Evolutionary conservation across 2,113 vertebrate species (phyloP), one percentile per base, ranked within the genome.

Genomic region (Helogale parvula): DNA sequence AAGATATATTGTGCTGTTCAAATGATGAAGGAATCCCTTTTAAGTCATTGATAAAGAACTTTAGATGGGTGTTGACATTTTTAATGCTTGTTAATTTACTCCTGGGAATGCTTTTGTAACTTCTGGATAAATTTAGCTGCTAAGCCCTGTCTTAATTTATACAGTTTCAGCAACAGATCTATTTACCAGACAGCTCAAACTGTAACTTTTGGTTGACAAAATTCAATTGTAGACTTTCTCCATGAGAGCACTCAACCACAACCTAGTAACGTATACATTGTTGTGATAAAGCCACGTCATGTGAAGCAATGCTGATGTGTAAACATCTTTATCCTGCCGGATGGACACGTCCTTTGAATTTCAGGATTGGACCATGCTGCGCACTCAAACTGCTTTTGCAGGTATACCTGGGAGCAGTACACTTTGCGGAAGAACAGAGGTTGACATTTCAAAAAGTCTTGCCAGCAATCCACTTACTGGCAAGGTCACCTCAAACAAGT

Each of bases 21-120:
- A 93, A 86, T 85, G 66, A 93, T 60, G 41, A n/a, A 91, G 63
- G 29, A 88, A 79, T 90, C 38, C 45, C 79, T 94, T 86, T 90
- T 68, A 88, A 65, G 66, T 74, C 69, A 35, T 38, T 90, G 72
- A 66, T 77, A 94, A 96, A 88, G 72, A 84, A 91, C 27, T 88
- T 96, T 76, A 84, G 31, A 80, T 71, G 35, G 31, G 54, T 33
- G 86, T 47, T 89, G 84, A 96, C 19, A 83, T 93, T 93, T 90
- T 90, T 84, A 90, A 81, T 93, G 27, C 15, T 21, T 94, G 19
- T 54, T 82, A 77, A 92, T 93, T 90, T 93, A 79, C 60, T 93
- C 45, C 45, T 79, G n/a, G 38, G 68, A 63, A 63, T 72, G 54
- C 7, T 92, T 96, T 88, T 97, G 17, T n/a, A 91, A 81, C 60